A percentile compares a stretch with the other conserved stretches of the same genome.
phyloP scores from a whole-genome alignment of 2,113 vertebrate species.

The Clarias macrocephalus region DNA sequence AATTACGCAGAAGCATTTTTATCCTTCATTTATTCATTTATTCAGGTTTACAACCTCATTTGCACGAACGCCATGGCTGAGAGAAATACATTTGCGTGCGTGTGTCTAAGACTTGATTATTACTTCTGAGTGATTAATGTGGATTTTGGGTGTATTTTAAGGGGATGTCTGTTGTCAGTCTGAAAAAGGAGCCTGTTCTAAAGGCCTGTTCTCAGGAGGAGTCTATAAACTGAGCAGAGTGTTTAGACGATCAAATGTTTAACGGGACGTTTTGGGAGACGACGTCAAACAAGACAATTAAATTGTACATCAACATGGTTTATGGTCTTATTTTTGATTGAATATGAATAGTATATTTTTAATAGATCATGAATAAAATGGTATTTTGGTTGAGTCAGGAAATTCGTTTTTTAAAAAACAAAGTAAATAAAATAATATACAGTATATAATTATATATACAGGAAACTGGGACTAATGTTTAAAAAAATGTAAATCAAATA shows the following conservation, averaged over 20 bases:
- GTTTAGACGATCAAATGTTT: neutral
- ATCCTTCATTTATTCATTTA: constrained; percentile 7
- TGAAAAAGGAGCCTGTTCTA: neutral
- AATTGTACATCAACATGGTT: neutral
- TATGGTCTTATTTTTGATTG: neutral
- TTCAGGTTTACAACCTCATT: constrained; percentile 28
- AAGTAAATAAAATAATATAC: too few relatives aligned
- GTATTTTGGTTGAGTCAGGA: too few relatives aligned
- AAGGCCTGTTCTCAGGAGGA: neutral
- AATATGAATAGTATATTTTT: too few relatives aligned
- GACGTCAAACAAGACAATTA: neutral
- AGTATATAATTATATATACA: too few relatives aligned
- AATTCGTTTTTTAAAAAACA: too few relatives aligned
- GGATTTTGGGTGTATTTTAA: neutral
- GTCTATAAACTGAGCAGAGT: neutral
- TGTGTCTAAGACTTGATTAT: neutral
- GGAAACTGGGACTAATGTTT: too few relatives aligned
- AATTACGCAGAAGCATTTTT: constrained; percentile 11
- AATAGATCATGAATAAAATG: too few relatives aligned
- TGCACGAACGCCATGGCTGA: neutral
- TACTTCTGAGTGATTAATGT: neutral
- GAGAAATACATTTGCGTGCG: neutral
- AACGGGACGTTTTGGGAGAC: neutral
- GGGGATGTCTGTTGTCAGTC: neutral
- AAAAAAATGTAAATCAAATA: too few relatives aligned